Base-by-base conservation (phyloP, 2,888 invertebrate species). In the Agonopterix heracliana region DNA sequence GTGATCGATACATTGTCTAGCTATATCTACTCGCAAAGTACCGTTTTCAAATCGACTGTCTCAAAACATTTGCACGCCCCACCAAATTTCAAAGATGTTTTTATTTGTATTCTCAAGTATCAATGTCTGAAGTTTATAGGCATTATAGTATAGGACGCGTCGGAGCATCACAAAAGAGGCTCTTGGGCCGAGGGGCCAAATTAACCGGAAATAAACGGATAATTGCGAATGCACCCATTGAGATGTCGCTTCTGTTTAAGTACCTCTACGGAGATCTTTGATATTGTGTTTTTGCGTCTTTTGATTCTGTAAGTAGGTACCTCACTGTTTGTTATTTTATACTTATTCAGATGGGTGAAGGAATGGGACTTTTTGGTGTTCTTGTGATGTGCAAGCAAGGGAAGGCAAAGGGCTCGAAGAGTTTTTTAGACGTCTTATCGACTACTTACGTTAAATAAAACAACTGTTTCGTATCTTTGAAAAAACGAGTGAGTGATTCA, bases 151-250 rank as follows among this genome's bases (percentile, higher is more conserved):
- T 51, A 67, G 60, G 68, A 68, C 72, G 78, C 77, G 74, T 79
- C 62, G 64, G 63, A 59, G 59, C 74, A 64, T 54, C 55, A 61
- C 54, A 61, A 64, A 71, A 66, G 54, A 51, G 57, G 61, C 63
- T 48, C 70, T 76, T 59, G 62, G 71, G 61, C 54, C 54, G 57
- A 69, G 69, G 50, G 63, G 55, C 56, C 64, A 74, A 79, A 80
- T 81, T 73, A 78, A 55, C 66, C 66, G 71, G 69, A 78, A 73
- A 66, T 75, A 79, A 82, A 61, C 53, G 60, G 68, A 71, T 80
- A 78, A 82, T 80, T 76, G 73, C 64, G 52, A 54, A 53, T 17
- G 48, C 55, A 49, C 55, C 64, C 63, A 66, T 68, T 65, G 59
- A 67, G 55, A 55, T 62, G 60, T 60, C 55, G 55, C 59, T 57